Percentiles rank a stretch among this genome's conserved stretches.
Conservation (phyloP, 2,797 vertebrate genomes). For the Microchirus variegatus region DNA sequence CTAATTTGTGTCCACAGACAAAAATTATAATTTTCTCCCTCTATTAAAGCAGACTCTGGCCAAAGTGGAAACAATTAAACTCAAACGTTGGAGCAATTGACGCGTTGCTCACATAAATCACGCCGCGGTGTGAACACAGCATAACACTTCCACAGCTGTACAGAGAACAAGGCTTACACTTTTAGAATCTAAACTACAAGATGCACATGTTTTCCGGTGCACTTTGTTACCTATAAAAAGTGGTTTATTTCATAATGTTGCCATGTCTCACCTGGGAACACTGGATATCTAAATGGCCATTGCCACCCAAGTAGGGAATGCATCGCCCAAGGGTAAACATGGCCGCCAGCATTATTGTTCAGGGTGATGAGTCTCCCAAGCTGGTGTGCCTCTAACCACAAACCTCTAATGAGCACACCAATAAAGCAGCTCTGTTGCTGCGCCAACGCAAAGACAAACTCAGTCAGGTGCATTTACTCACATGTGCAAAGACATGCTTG, state of each 20-base stretch:
- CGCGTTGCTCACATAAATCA: too few species aligned
- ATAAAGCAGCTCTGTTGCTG: constrained; percentile 22
- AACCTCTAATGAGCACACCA: constrained; percentile 42
- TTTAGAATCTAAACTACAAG: neutral
- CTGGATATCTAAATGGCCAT: constrained; percentile 6
- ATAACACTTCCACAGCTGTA: too few species aligned
- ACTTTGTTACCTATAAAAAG: neutral
- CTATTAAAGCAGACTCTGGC: too few species aligned
- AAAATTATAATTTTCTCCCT: too few species aligned
- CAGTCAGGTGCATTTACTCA: constrained; percentile 31
- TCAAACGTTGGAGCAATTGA: too few species aligned
- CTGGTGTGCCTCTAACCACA: constrained; percentile 47
- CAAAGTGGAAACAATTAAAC: too few species aligned
- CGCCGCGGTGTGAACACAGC: too few species aligned
- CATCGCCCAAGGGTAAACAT: constrained; percentile 22
- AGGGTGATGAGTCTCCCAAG: constrained; percentile 35
- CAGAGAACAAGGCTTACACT: too few species aligned
- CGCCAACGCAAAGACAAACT: neutral
- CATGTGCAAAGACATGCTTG: constrained; percentile 12
- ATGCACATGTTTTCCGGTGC: neutral
- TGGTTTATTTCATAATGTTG: neutral
- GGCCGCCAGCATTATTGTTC: constrained; percentile 31
- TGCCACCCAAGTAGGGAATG: constrained; percentile 18
- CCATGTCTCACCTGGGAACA: neutral
- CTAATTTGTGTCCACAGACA: too few species aligned